These are phyloP conservation scores for Tachina grossa DNA, from an alignment of 2,888 invertebrate genomes.

Conservation along the genomic window DNA sequence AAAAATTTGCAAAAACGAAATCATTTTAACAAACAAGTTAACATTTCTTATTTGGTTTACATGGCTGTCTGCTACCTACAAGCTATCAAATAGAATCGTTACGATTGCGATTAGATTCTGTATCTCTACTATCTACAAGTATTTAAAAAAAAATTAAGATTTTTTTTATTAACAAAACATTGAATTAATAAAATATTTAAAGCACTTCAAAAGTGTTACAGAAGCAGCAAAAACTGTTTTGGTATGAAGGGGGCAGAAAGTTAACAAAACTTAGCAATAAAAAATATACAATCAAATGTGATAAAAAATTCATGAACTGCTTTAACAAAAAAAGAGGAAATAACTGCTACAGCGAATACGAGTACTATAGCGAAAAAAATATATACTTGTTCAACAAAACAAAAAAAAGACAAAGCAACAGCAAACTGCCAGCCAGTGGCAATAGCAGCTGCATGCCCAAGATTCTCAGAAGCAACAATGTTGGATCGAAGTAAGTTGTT, in stretches of 20 bases:
- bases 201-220: slow-evolving; percentile 8
- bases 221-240: background rate
- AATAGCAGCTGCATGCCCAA: slow-evolving; percentile 23
- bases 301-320: slow-evolving; percentile 64
- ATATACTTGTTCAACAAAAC: background rate
- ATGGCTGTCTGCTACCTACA: no score
- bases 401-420: background rate
- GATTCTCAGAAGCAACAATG: background rate
- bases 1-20: no score
- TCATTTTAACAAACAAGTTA: no score
- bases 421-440: background rate
- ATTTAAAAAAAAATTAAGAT: no score
- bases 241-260: background rate
- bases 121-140: no score
- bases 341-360: background rate
- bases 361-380: background rate
- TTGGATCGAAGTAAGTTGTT: background rate
- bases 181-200: slow-evolving; percentile 69
- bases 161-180: no score
- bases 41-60: no score
- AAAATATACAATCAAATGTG: slow-evolving; percentile 63
- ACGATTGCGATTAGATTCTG: no score
- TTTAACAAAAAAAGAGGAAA: slow-evolving; percentile 27
- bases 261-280: slow-evolving; percentile 24
- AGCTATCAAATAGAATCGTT: no score